These are phyloP conservation scores for Stenchaetothrips biformis DNA, from an alignment of 2,888 invertebrate species.

Conservation along the genomic window DNA sequence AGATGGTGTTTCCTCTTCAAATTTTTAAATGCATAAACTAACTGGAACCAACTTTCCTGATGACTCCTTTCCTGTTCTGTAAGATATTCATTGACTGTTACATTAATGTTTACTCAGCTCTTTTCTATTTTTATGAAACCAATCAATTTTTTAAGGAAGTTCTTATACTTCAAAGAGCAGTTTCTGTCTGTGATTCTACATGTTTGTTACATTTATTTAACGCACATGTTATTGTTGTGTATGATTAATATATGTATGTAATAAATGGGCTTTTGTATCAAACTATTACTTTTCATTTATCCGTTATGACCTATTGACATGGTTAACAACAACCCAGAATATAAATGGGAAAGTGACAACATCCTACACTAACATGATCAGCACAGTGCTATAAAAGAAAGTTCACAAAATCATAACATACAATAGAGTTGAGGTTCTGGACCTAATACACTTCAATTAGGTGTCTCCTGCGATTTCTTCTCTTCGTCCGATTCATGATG, in stretches of 20 bases:
- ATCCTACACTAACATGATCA: no score
- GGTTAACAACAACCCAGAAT: no score
- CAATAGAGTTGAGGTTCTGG: no score
- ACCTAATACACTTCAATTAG: not conserved
- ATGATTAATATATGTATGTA: not conserved
- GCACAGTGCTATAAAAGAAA: no score
- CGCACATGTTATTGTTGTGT: constrained; percentile 13
- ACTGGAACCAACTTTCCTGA: no score
- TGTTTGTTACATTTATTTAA: not conserved
- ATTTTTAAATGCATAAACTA: no score
- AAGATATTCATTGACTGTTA: not conserved
- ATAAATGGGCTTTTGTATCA: constrained; percentile 15
- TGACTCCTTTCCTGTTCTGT: no score
- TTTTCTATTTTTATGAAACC: constrained; percentile 12
- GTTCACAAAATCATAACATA: no score
- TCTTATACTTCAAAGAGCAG: not conserved
- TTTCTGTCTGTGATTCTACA: constrained; percentile 16
- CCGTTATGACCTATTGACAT: no score
- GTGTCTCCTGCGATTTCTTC: not conserved
- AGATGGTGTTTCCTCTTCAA: no score
- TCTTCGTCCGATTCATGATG: not conserved
- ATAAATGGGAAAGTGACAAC: no score
- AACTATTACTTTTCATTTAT: not conserved
- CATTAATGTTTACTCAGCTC: not conserved
- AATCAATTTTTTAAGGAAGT: not conserved